Conservation (phyloP, 2,888 invertebrate genomes). For the Pyrocoelia pectoralis region DNA sequence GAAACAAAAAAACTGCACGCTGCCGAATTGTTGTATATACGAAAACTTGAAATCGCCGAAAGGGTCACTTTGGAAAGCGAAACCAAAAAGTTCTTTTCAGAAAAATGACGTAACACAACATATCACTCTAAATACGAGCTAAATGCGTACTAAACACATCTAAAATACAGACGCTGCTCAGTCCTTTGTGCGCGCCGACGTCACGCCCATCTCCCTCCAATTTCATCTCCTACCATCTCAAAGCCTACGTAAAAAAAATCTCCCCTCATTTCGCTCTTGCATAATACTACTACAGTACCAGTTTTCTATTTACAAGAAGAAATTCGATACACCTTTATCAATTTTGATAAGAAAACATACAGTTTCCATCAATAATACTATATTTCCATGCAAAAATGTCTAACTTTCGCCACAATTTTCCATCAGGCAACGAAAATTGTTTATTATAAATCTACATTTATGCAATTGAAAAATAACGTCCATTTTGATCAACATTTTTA, state of each 20-base stretch:
- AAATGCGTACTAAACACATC: constrained; percentile 59
- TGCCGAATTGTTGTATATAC: constrained; percentile 37
- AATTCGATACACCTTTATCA: constrained; percentile 12
- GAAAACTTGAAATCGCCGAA: constrained; percentile 55
- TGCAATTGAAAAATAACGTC: too few relatives aligned
- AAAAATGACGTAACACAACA: constrained; percentile 62
- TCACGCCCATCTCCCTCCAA: constrained; percentile 58
- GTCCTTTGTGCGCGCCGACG: constrained; percentile 58
- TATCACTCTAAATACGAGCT: constrained; percentile 62
- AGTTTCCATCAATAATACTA: background rate
- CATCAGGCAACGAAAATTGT: too few relatives aligned
- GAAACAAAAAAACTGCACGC: constrained; percentile 24
- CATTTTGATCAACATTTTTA: too few relatives aligned
- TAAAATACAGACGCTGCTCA: constrained; percentile 58
- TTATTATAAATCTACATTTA: too few relatives aligned
- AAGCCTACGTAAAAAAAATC: constrained; percentile 40
- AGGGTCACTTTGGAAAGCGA: constrained; percentile 60
- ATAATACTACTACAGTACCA: constrained; percentile 22
- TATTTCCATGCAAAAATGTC: too few relatives aligned
- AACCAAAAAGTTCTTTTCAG: constrained; percentile 60
- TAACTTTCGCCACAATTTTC: too few relatives aligned
- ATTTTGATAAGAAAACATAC: constrained; percentile 1
- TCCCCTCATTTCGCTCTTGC: constrained; percentile 36
- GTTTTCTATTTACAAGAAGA: constrained; percentile 4
- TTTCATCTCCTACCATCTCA: constrained; percentile 43